Percentiles rank a stretch among this genome's conserved stretches.
Conservation (phyloP, 2,888 invertebrate genomes). For the Chaetogeoica ovagalla region DNA sequence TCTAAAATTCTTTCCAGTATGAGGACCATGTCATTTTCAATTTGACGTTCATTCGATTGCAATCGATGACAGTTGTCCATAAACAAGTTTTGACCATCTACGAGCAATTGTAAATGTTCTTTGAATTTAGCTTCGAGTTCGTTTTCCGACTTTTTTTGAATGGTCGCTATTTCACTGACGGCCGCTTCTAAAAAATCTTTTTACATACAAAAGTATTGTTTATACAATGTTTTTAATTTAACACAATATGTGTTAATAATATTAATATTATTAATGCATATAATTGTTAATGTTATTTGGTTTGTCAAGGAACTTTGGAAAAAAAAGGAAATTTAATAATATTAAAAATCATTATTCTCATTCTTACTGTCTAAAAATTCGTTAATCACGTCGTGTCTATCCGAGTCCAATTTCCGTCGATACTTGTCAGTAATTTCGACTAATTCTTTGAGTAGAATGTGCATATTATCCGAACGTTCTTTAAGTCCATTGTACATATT, state of each 20-base stretch:
- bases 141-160: conserved; percentile 41
- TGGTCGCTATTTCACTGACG: conserved; percentile 12
- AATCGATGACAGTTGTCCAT: conserved; percentile 42
- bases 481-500: conserved; percentile 33
- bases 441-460: conserved; percentile 34
- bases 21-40: conserved; percentile 41
- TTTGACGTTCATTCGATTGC: conserved; percentile 49
- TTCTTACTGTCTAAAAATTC: conserved; percentile 45
- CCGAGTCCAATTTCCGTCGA: conserved; percentile 33
- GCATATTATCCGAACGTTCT: conserved; percentile 26
- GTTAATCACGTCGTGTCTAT: conserved; percentile 35
- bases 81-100: conserved; percentile 40
- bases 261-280: background rate
- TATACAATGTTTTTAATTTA: background rate
- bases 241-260: background rate
- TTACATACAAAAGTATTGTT: background rate
- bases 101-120: conserved; percentile 25
- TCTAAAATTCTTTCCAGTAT: conserved; percentile 38
- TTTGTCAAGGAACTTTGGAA: too few species aligned
- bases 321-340: too few species aligned
- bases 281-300: background rate
- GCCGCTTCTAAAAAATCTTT: conserved; percentile 32
- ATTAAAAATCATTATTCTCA: background rate
- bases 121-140: conserved; percentile 43
- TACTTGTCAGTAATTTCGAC: conserved; percentile 37